phyloP scores from a whole-genome alignment of 2,797 vertebrate genomes.

The Pelodytes ibericus region DNA sequence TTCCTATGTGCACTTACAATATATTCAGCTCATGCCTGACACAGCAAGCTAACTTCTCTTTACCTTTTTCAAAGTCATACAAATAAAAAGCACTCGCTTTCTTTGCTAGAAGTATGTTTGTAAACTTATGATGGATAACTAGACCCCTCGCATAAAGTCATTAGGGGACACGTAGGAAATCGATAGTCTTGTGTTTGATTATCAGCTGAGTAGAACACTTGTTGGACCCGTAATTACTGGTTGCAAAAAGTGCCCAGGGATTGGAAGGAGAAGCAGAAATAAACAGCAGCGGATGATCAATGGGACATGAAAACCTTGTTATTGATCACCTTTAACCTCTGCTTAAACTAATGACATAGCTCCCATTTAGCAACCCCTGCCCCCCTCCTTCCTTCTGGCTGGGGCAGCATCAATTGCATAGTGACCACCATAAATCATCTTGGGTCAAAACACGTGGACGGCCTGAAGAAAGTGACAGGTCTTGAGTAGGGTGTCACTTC shows the following conservation, averaged over 20 bases:
- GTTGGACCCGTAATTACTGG: constrained; percentile 69
- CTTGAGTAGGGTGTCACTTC: constrained; percentile 47
- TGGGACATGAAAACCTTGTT: constrained; percentile 79
- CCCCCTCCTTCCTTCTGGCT: constrained; percentile 66
- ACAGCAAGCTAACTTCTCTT: neutral
- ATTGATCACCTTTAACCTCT: constrained; percentile 96
- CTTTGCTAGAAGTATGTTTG: constrained; percentile 39
- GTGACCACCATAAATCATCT: constrained; percentile 87
- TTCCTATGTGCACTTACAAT: neutral
- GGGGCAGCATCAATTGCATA: constrained; percentile 78
- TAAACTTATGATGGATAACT: constrained; percentile 55
- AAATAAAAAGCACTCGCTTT: constrained; percentile 22
- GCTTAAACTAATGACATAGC: constrained; percentile 89
- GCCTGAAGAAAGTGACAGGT: constrained; percentile 67
- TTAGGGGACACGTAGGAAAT: constrained; percentile 43
- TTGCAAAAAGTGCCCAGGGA: constrained; percentile 64
- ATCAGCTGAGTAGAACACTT: constrained; percentile 62
- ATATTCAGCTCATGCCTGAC: neutral
- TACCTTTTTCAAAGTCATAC: constrained; percentile 16
- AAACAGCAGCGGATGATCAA: constrained; percentile 75
- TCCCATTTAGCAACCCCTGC: constrained; percentile 87
- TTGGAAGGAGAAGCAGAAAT: constrained; percentile 70
- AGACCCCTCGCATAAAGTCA: constrained; percentile 39
- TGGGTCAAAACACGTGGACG: constrained; percentile 45
- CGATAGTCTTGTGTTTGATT: constrained; percentile 64